Evolutionary conservation across 2,888 invertebrate species (phyloP), one percentile per base, ranked within the genome.

Genomic region (Cyclophora albipunctata): DNA sequence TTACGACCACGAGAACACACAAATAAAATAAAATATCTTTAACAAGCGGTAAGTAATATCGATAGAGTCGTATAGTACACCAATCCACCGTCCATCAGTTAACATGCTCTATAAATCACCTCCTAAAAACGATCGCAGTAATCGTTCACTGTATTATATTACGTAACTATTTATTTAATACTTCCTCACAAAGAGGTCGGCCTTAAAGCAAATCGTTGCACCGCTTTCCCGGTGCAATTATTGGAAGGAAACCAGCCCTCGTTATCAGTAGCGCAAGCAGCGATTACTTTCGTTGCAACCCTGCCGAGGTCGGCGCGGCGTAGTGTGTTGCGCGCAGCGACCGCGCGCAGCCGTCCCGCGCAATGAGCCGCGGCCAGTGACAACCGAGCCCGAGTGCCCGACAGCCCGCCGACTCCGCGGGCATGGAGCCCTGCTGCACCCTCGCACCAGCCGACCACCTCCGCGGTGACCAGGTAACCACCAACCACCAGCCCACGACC

Each of bases 281-380:
- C 78, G 83, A 84, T 85, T 85, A 84, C 84, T 84, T 83, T 83
- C 82, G 76, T 80, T 82, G 81, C 84, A 82, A 82, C 84, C 84
- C 84, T 75, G 82, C 71, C 76, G 78, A 77, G 83, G 83, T 76
- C 80, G 82, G 63, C 59, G 66, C 65, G 60, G 59, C 69, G 71
- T 78, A 78, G 80, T 78, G 62, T 62, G 69, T 64, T 63, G 63
- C 75, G 77, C 75, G 76, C 71, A 73, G 70, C 71, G 67, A 61
- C 66, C 66, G 74, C 75, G 73, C 73, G 74, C 74, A 76, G 72
- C 75, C 75, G 77, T 76, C 63, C 68, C 67, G 64, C 62, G 60
- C 61, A 61, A 58, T 57, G 57, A 20, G 2, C 65, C 68, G 69
- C 68, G 51, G 64, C 54, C 66, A 57, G 56, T 64, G 63, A 55